Evolutionary conservation across 1,140 invertebrate species (phyloP).

Genomic region (Brachionus angularis): DNA sequence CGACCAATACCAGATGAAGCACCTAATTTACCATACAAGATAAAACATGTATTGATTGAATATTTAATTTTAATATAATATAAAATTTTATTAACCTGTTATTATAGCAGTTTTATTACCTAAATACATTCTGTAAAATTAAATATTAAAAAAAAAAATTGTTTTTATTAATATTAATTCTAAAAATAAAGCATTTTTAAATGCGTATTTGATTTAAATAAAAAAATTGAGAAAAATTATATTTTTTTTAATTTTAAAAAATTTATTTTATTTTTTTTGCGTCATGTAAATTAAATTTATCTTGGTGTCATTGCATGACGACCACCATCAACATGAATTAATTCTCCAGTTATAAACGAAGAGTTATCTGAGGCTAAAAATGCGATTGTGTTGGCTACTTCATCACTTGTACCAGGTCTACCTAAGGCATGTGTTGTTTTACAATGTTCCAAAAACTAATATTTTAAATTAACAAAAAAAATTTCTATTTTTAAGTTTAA

Average conservation of each 20-base stretch:
- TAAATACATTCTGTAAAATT: background rate
- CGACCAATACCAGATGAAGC: conserved; percentile 80
- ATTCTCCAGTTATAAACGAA: conserved; percentile 75
- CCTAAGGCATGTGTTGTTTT: conserved; percentile 76
- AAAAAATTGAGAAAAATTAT: background rate
- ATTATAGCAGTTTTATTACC: background rate
- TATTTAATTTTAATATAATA: no score
- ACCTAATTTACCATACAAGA: no score
- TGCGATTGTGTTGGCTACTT: conserved; percentile 76
- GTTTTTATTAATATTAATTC: background rate
- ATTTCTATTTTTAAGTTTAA: no score
- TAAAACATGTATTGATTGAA: no score
- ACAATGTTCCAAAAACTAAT: conserved; percentile 70
- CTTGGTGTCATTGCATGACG: conserved; percentile 72
- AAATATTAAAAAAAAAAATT: background rate
- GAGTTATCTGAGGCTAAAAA: conserved; percentile 75
- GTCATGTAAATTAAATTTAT: conserved; percentile 60
- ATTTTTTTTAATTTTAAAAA: background rate
- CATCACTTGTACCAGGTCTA: conserved; percentile 68
- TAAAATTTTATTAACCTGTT: background rate
- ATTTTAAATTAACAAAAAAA: no score
- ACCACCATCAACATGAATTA: conserved; percentile 76
- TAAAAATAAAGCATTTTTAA: background rate
- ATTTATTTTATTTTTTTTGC: background rate
- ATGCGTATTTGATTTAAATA: background rate